Conservation (phyloP, 2,113 vertebrate species). For the Xenopus laevis region DNA sequence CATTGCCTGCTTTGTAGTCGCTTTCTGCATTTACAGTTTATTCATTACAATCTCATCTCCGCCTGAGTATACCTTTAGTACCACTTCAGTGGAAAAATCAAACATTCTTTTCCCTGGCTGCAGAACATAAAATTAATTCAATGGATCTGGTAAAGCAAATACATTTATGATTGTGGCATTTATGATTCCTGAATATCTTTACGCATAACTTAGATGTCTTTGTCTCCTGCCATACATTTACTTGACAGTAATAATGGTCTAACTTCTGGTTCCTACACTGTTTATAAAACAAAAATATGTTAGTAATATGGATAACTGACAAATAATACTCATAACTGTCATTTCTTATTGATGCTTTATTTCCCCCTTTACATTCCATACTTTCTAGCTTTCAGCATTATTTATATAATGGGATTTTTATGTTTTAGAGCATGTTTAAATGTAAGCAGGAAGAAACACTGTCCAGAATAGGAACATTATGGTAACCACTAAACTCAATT, state of each 20-base stretch:
- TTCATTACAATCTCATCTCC: constrained; percentile 26
- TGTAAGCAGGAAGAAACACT: too few species aligned
- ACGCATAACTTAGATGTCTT: constrained; percentile 44
- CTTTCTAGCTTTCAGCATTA: background rate
- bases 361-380: background rate
- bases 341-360: background rate
- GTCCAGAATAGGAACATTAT: too few species aligned
- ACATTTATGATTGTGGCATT: constrained; percentile 39
- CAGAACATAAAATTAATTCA: constrained; percentile 44
- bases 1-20: background rate
- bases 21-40: constrained; percentile 11
- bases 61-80: constrained; percentile 32
- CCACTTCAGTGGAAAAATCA: constrained; percentile 35
- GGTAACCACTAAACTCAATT: too few species aligned
- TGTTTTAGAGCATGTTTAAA: too few species aligned
- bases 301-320: constrained; percentile 7
- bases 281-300: constrained; percentile 36
- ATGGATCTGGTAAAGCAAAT: constrained; percentile 42
- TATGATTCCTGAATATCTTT: constrained; percentile 43
- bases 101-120: constrained; percentile 41
- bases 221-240: constrained; percentile 11
- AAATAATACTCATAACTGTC: background rate
- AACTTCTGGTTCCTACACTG: constrained; percentile 44
- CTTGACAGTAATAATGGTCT: constrained; percentile 26
- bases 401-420: too few species aligned